phyloP scores from a whole-genome alignment of 1,140 invertebrate genomes.

The Venustaconcha ellipsiformis region DNA sequence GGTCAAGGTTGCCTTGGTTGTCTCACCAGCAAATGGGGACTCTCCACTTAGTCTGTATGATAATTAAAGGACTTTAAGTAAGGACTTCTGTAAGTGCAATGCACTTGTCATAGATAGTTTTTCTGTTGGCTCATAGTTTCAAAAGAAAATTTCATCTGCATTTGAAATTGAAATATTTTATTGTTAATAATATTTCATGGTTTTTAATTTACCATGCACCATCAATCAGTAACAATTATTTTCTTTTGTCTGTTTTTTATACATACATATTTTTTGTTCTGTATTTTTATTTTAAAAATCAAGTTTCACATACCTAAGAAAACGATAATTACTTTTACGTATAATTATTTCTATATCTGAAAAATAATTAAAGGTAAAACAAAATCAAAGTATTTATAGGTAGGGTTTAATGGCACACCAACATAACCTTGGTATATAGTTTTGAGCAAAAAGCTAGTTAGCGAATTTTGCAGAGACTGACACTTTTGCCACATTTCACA shows the following conservation, averaged over 20 bases:
- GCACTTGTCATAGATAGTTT: neutral
- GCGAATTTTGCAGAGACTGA: too few relatives aligned
- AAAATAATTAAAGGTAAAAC: too few relatives aligned
- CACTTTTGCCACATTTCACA: too few relatives aligned
- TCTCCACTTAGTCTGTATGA: slow-evolving; percentile 82
- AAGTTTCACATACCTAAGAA: too few relatives aligned
- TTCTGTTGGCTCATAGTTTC: slow-evolving; percentile 3
- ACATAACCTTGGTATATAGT: too few relatives aligned
- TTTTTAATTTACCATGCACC: neutral
- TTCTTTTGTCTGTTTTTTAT: neutral
- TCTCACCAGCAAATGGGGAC: slow-evolving; percentile 89
- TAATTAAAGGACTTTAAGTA: neutral
- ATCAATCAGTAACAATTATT: neutral
- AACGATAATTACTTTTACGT: too few relatives aligned
- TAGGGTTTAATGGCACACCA: too few relatives aligned
- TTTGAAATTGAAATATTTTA: neutral
- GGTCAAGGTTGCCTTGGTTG: slow-evolving; percentile 86
- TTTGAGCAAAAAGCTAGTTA: too few relatives aligned
- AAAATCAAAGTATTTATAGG: too few relatives aligned
- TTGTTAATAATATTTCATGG: neutral
- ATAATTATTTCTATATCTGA: too few relatives aligned
- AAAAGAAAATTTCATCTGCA: slow-evolving; percentile 1
- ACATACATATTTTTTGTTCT: neutral
- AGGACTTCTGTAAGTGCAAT: neutral
- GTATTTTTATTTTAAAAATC: too few relatives aligned